Percentiles rank a stretch among this genome's conserved stretches.
Evolutionary conservation across 2,797 vertebrate genomes (phyloP).

Genomic region (Alca torda): DNA sequence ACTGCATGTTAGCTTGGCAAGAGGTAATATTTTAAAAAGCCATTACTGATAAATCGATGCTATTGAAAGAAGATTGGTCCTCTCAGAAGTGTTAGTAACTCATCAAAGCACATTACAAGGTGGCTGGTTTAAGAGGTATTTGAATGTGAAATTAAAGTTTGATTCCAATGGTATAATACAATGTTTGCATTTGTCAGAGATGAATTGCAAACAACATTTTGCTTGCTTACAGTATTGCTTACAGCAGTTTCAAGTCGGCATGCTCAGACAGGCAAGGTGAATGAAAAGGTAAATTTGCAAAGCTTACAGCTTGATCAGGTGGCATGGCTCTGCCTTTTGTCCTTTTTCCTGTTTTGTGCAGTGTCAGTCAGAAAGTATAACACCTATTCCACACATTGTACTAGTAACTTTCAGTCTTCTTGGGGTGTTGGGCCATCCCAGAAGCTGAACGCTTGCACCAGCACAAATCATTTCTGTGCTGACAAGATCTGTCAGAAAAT

Average conservation of each 20-base stretch:
- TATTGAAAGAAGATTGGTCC: slow-evolving; percentile 27
- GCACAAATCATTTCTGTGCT: neutral
- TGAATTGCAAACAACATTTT: neutral
- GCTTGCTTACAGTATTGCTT: neutral
- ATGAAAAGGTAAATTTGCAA: neutral
- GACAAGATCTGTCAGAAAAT: neutral
- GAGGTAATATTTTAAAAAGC: slow-evolving; percentile 36
- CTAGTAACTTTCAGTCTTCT: neutral
- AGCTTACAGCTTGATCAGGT: neutral
- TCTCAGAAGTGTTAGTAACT: slow-evolving; percentile 36
- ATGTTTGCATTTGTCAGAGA: slow-evolving; percentile 1
- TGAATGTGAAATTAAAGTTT: slow-evolving; percentile 16
- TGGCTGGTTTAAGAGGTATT: slow-evolving; percentile 1
- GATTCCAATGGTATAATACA: neutral
- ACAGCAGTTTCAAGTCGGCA: neutral
- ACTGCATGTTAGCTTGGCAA: neutral
- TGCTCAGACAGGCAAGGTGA: neutral
- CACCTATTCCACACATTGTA: neutral
- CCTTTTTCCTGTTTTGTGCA: neutral
- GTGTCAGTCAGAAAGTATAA: neutral
- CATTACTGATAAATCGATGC: slow-evolving; percentile 1
- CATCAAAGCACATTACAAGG: neutral
- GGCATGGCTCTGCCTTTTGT: neutral
- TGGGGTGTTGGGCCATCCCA: neutral
- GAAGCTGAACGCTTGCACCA: neutral